Base-by-base conservation (phyloP, 2,113 vertebrate species). In the Dasypus novemcinctus region DNA sequence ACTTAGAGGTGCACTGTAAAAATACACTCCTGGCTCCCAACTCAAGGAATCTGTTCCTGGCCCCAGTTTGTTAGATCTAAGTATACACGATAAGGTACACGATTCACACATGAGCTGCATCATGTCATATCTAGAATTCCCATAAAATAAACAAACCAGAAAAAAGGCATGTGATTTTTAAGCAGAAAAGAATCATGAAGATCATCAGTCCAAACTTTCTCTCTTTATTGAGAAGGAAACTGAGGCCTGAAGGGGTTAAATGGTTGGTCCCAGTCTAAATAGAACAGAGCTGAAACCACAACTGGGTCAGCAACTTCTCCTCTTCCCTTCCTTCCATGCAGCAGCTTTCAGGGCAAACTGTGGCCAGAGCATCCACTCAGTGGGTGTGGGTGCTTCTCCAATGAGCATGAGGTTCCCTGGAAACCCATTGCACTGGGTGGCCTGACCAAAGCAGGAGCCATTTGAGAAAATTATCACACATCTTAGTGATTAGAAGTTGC, bases 311-410 rank as follows among this genome's bases (percentile, higher is more conserved):
- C 0, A 8, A 0, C 4, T 4, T 61, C 69, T 83, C 43, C 83
- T 41, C 36, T 36, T 33, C 21, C 46, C 83, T 25, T 31, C 69
- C 36, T 12, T 15, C 27, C 33, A 36, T 63, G 33, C 13, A 46
- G 59, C 25, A 46, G 36, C 33, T 31, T n/a, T 5, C 38, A 5
- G 18, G 68, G 31, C 5, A 6, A 20, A 23, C 17, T 57, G 21
- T 38, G 29, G 57, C 5, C 4, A 46, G 52, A 4, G 66, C 8
- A 2, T 7, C 21, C 11, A 36, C 20, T 0, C 29, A 27, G 3
- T 2, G 10, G 33, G 43, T 57, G 46, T n/a, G 6, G 0, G 57
- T 12, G n/a, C 49, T 79, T 85, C 89, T 68, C 66, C 46, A 54
- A 3, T 0, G 23, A 68, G 27, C 38, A 33, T 18, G 21, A 52